These are phyloP conservation scores for Platycheirus albimanus DNA, from an alignment of 2,888 invertebrate genomes.

Conservation along the genomic window DNA sequence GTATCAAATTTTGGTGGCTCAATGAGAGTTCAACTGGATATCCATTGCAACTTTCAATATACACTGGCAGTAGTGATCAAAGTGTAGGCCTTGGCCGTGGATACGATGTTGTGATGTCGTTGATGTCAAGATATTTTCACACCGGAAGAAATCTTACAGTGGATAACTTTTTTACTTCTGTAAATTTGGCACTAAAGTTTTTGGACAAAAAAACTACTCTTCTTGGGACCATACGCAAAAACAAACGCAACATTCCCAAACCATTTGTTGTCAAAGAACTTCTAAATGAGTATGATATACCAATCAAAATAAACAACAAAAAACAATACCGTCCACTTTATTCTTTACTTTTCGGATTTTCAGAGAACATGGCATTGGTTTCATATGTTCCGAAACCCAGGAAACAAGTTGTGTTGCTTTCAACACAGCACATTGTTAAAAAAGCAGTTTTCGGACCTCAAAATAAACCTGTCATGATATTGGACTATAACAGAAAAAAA, in stretches of 20 bases:
- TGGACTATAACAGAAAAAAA: neutral
- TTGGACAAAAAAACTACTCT: neutral
- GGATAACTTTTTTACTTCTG: no score
- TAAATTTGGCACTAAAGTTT: no score
- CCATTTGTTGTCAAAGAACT: no score
- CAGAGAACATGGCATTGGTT: neutral
- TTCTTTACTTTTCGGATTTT: no score
- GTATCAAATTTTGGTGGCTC: no score
- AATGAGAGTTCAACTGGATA: no score
- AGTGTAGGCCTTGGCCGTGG: neutral
- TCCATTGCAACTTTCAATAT: no score
- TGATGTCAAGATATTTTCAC: no score
- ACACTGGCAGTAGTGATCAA: neutral
- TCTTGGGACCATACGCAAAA: neutral
- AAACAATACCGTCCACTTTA: conserved; percentile 1
- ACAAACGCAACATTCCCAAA: neutral
- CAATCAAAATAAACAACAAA: no score
- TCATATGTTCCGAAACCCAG: neutral
- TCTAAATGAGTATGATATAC: no score
- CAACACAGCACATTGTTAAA: neutral
- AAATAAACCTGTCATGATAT: neutral
- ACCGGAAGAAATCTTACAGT: no score
- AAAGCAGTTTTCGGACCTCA: neutral
- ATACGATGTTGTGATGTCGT: no score
- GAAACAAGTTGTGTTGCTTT: neutral